Base-by-base conservation (phyloP, 1,140 invertebrate species). In the Ceratitis capitata region DNA sequence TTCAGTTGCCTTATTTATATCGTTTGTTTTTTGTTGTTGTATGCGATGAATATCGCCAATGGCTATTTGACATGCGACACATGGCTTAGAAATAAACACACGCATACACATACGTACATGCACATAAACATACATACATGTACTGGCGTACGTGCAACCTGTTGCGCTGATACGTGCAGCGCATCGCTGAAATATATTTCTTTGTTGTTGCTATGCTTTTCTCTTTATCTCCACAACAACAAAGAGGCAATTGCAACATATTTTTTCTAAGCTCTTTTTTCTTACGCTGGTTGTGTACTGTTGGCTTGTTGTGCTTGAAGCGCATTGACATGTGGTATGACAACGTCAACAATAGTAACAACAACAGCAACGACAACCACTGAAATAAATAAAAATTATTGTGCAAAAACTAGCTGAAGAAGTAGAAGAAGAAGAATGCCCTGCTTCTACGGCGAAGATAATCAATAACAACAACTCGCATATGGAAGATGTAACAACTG, bases 361-460 rank as follows among this genome's bases (percentile, higher is more conserved):
- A n/a, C 19, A 58, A 61, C 53, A 84, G 35, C 32, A 49, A 39
- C 82, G 45, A 58, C 51, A 39, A n/a, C n/a, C n/a, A n/a, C n/a
- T n/a, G n/a, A n/a, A n/a, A 58, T 53, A 83, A 78, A 53, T 32
- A 23, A n/a, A 10, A 29, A 32, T n/a, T 82, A 19, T 83, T 53
- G 69, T 26, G 26, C 3, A 61, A 61, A 61, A 49, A 56, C n/a
- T n/a, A n/a, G n/a, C n/a, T 64, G 29, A 10, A 78, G 23, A 23
- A 56, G 19, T n/a, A 45, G 16, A 84, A 35, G 39, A 82, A 16
- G 64, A 42, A 84, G 29, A 56, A 23, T 23, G n/a, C 84, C 78
- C 85, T 82, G 85, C 69, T 85, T 83, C 58, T 82, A 83, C 82
- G 85, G 88, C 85, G n/a, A 47, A 64, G 45, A 47, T 58, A 78